A percentile compares a stretch with the other conserved stretches of the same genome.
These are phyloP conservation scores for Dasypolia templi DNA, from an alignment of 2,888 invertebrate genomes.

Conservation along the genomic window DNA sequence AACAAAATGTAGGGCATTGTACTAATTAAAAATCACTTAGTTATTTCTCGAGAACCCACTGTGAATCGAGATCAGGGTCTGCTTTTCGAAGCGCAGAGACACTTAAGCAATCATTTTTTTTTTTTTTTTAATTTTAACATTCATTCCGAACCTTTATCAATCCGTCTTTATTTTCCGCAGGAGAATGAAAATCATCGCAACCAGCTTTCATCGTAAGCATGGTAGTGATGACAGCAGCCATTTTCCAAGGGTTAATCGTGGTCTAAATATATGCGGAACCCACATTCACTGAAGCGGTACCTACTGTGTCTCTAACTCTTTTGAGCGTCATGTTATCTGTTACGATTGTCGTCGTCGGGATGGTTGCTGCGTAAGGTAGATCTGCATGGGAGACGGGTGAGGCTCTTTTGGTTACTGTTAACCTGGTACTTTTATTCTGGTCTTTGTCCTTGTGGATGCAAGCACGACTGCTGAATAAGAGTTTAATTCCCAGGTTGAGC, in stretches of 20 bases:
- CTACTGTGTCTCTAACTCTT: conserved; percentile 76
- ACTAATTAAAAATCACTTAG: too few relatives aligned
- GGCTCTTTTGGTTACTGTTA: conserved; percentile 50
- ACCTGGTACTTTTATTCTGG: conserved; percentile 50
- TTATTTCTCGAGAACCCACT: neutral
- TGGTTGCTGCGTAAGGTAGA: conserved; percentile 80
- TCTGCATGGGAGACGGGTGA: conserved; percentile 78
- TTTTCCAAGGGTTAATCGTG: conserved; percentile 81
- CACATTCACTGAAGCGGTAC: conserved; percentile 78
- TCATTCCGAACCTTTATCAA: neutral
- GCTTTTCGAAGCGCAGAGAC: neutral
- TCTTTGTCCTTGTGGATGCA: neutral
- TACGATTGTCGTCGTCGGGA: conserved; percentile 70
- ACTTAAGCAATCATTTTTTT: neutral
- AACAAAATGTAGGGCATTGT: neutral
- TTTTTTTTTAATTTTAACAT: neutral
- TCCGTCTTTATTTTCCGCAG: conserved; percentile 66
- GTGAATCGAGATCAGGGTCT: neutral
- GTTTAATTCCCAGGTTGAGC: too few relatives aligned
- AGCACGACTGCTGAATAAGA: neutral
- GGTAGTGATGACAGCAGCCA: conserved; percentile 71
- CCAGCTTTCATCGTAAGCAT: conserved; percentile 72
- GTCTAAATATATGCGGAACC: conserved; percentile 83
- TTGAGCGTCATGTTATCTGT: conserved; percentile 77
- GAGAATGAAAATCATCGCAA: conserved; percentile 77